Base-by-base conservation (phyloP, 1,140 invertebrate species). In the Drosophila fuyamai region DNA sequence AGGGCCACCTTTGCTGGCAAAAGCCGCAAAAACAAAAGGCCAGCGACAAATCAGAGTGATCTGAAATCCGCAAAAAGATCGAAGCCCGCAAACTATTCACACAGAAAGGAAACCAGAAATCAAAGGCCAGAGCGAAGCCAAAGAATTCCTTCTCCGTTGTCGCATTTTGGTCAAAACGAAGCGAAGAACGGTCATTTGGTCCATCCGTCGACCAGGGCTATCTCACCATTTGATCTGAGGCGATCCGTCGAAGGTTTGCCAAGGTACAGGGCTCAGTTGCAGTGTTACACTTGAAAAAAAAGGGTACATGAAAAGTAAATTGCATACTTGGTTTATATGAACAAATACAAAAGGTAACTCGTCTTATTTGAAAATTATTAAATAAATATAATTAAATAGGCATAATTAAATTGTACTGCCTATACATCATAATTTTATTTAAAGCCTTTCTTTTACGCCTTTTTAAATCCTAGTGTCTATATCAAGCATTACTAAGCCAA, bases 201-300 rank as follows among this genome's bases (percentile, higher is more conserved):
- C 41, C 58, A 41, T 36, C 50, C 46, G 47, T 56, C 62, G 71
- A 54, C 70, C 48, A 29, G 35, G 55, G 63, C 79, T 86, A 86
- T 86, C 83, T 86, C 50, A 62, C 57, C 76, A 65, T 80, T 88
- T 86, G 83, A 86, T 86, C 83, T 76, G 83, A 43, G 50, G 53
- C 65, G 73, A 80, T 50, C 55, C 79, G 71, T 84, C 76, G 76
- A 80, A 83, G 81, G 71, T 63, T 83, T 29, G 51, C 43, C n/a
- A n/a, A 32, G 36, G 35, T 18, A 12, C 14, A 7, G 38, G 61
- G 48, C 60, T 68, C 38, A 43, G 27, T 18, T 32, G 41, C 8
- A 43, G n/a, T 1, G 4, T 2, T 66, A 53, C 60, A 68, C 65
- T 43, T 10, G 0, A 44, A 2, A 68, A 65, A 60, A 40, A 10